Conservation (phyloP, 92 coral and sea anemone species). For the Paramuricea clavata region DNA sequence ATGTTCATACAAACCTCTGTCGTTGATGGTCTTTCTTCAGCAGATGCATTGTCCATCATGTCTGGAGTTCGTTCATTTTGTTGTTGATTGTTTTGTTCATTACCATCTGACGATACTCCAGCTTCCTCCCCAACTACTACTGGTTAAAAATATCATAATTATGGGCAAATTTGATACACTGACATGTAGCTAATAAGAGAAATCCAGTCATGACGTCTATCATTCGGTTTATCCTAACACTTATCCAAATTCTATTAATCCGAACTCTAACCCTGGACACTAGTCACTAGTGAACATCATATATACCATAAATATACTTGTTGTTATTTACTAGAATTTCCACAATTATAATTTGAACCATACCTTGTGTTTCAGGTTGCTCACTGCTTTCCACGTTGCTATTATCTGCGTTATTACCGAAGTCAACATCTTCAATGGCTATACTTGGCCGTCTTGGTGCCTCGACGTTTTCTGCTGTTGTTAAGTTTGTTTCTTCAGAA, state of each 20-base stretch:
- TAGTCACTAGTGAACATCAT: no score
- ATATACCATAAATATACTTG: neutral
- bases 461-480: neutral
- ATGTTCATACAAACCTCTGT: neutral
- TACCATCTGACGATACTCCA: neutral
- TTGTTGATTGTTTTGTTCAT: conserved; percentile 3
- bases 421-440: conserved; percentile 37
- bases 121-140: neutral
- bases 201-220: no score
- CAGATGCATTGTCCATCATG: conserved; percentile 73
- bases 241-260: no score
- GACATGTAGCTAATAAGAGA: neutral
- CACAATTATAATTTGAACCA: conserved; percentile 25
- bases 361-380: conserved; percentile 34
- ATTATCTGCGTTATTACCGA: conserved; percentile 20
- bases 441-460: neutral
- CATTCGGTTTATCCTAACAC: no score
- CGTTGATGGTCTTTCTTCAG: conserved; percentile 48
- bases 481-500: conserved; percentile 15
- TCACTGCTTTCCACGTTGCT: conserved; percentile 27
- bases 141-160: neutral
- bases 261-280: no score
- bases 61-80: conserved; percentile 49
- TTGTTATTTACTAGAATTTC: neutral
- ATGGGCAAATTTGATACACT: neutral